Evolutionary conservation across 2,797 vertebrate genomes (phyloP).

Genomic region (Micromesistius poutassou): DNA sequence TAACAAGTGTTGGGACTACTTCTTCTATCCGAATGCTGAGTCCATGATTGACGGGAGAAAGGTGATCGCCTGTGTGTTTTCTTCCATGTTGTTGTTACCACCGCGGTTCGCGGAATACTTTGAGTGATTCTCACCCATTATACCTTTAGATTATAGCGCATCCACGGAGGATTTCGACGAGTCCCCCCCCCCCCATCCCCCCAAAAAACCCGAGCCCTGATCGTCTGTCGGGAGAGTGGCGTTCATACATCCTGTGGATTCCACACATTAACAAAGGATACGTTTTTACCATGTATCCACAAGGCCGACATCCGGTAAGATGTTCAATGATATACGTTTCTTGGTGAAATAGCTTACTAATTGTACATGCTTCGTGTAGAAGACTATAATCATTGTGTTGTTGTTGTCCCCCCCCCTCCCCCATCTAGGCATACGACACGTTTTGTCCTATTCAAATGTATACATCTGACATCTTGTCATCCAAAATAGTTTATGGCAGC

Average conservation of each 20-base stretch:
- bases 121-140: conserved; percentile 10
- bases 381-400: background rate
- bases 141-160: conserved; percentile 57
- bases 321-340: conserved; percentile 41
- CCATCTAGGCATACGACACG: background rate
- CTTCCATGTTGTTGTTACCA: background rate
- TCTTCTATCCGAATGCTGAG: background rate
- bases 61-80: background rate
- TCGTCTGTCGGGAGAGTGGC: conserved; percentile 53
- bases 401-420: background rate
- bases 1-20: conserved; percentile 12
- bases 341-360: conserved; percentile 39
- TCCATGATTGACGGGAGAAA: background rate
- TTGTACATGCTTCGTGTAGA: conserved; percentile 31
- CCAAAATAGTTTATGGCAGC: background rate
- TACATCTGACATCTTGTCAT: background rate
- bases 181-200: conserved; percentile 23
- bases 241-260: conserved; percentile 48
- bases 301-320: conserved; percentile 90
- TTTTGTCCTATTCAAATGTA: background rate
- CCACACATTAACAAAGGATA: conserved; percentile 72
- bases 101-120: background rate
- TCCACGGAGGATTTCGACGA: conserved; percentile 60
- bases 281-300: conserved; percentile 83
- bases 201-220: conserved; percentile 35